Evolutionary conservation across 2,797 vertebrate genomes (phyloP).

Genomic region (Florisuga fusca): DNA sequence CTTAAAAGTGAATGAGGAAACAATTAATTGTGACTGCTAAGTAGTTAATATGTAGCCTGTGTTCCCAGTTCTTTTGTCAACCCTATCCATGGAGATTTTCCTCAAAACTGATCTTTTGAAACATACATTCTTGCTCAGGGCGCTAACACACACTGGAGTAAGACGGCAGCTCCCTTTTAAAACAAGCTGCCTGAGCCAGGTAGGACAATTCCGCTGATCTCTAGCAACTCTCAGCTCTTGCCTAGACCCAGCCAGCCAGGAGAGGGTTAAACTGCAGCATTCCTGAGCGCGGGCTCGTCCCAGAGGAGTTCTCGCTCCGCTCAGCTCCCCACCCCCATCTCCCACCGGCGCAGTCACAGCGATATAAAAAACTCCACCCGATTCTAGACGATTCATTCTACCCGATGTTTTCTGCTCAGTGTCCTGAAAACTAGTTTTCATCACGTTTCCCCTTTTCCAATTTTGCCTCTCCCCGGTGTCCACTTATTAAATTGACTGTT

Average conservation of each 20-base stretch:
- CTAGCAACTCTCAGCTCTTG: not conserved
- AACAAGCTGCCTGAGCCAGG: rapidly evolving
- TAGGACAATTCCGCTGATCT: rapidly evolving
- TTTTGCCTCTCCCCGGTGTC: rapidly evolving
- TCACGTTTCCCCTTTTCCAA: rapidly evolving
- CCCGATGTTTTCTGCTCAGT: rapidly evolving
- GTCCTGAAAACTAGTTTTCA: rapidly evolving
- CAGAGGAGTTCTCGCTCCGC: rapidly evolving
- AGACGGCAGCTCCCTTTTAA: rapidly evolving
- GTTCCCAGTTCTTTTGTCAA: not conserved
- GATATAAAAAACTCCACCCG: rapidly evolving
- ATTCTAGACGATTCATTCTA: rapidly evolving
- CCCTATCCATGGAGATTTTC: not conserved
- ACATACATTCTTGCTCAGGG: rapidly evolving
- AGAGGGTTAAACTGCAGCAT: rapidly evolving
- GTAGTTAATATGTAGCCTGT: not conserved
- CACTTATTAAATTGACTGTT: rapidly evolving
- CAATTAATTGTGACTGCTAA: rapidly evolving
- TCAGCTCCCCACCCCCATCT: rapidly evolving
- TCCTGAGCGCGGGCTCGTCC: rapidly evolving
- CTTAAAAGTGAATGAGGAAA: not conserved
- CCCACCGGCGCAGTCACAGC: rapidly evolving
- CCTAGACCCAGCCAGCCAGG: rapidly evolving
- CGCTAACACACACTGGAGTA: rapidly evolving
- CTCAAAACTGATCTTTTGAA: not conserved